Percentiles rank a stretch among this genome's conserved stretches.
These are phyloP conservation scores for Corbicula japonica DNA, from an alignment of 2,888 invertebrate species.

Conservation along the genomic window DNA sequence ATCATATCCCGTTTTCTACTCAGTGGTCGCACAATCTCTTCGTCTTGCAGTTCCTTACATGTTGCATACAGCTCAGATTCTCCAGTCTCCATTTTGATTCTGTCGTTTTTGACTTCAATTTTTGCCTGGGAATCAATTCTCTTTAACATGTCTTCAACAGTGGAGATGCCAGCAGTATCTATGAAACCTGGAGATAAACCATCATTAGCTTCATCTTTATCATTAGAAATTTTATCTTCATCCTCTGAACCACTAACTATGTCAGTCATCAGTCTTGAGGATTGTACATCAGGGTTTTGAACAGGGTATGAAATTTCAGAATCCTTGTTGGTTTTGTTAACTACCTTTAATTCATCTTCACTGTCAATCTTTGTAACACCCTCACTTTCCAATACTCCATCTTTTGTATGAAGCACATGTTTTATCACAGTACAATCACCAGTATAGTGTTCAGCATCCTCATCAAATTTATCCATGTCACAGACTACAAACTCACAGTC, in stretches of 20 bases:
- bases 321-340: background rate
- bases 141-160: slow-evolving; percentile 13
- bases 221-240: background rate
- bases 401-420: background rate
- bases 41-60: slow-evolving; percentile 47
- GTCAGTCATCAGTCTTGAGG: too few relatives aligned
- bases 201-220: background rate
- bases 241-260: too few relatives aligned
- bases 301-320: background rate
- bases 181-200: too few relatives aligned
- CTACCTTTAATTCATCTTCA: background rate
- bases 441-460: slow-evolving; percentile 3
- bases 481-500: slow-evolving; percentile 55
- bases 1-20: slow-evolving; percentile 34
- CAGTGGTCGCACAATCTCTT: too few relatives aligned
- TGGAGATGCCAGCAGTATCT: too few relatives aligned
- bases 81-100: slow-evolving; percentile 1
- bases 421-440: background rate
- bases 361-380: background rate
- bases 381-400: background rate
- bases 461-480: slow-evolving; percentile 12
- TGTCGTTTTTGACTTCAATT: slow-evolving; percentile 9
- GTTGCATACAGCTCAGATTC: slow-evolving; percentile 45
- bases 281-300: background rate
- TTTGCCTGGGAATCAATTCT: slow-evolving; percentile 35